Conservation (phyloP, 2,888 invertebrate genomes). For the Pyrochroa serraticornis region DNA sequence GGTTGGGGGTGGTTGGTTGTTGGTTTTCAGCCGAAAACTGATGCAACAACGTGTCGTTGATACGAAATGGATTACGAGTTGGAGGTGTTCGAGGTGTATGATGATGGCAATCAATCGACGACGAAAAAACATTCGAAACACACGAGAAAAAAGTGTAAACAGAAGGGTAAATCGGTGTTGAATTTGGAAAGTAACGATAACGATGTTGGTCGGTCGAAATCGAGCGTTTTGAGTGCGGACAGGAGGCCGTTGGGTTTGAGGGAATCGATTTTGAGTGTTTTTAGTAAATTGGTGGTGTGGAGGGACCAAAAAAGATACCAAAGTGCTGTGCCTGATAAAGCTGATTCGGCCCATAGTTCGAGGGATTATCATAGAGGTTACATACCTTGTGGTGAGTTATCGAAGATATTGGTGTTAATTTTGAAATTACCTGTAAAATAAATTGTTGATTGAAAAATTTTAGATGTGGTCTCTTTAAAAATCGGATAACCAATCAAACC, state of each 20-base stretch:
- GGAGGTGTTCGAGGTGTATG: constrained; percentile 60
- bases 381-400: constrained; percentile 56
- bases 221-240: constrained; percentile 50
- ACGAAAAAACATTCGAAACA: constrained; percentile 52
- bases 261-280: constrained; percentile 65
- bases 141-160: constrained; percentile 57
- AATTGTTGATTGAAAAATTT: not conserved
- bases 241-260: constrained; percentile 61
- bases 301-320: constrained; percentile 59
- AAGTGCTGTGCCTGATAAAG: constrained; percentile 52
- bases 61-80: constrained; percentile 60
- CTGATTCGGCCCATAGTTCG: constrained; percentile 54
- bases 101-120: constrained; percentile 50
- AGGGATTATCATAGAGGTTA: constrained; percentile 54
- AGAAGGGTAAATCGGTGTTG: constrained; percentile 47
- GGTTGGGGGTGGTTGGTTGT: too few species aligned
- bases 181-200: constrained; percentile 47
- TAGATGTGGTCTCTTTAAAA: too few species aligned
- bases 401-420: not conserved
- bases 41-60: constrained; percentile 6
- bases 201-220: constrained; percentile 52
- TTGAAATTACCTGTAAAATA: not conserved
- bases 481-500: too few species aligned
- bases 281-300: constrained; percentile 57
- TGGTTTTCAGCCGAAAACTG: not conserved